Percentiles rank a stretch among this genome's conserved stretches.
These are phyloP conservation scores for Microctonus aethiopoides DNA, from an alignment of 2,888 invertebrate species.

Conservation along the genomic window DNA sequence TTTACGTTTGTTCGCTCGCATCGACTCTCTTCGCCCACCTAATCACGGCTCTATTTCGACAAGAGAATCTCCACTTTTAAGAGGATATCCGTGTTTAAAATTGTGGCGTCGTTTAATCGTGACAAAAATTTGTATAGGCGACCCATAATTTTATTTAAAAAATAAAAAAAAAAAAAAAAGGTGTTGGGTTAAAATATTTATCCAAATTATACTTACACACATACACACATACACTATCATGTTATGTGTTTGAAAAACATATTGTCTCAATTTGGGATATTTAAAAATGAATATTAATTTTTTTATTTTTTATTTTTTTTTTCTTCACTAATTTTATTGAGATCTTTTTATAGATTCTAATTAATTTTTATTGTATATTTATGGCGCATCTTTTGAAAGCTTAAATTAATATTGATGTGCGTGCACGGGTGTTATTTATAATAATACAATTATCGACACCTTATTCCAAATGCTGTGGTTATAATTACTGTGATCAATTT, in stretches of 20 bases:
- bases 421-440: neutral
- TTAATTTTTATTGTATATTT: neutral
- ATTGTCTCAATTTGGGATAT: neutral
- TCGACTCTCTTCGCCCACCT: slow-evolving; percentile 47
- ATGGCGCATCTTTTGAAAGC: no score
- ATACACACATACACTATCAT: neutral
- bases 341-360: neutral
- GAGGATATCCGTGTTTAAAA: slow-evolving; percentile 65
- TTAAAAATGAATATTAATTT: neutral
- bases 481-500: slow-evolving; percentile 42
- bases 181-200: slow-evolving; percentile 8
- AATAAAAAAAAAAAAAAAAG: no score
- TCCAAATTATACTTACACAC: neutral
- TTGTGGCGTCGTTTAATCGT: slow-evolving; percentile 61
- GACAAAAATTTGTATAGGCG: slow-evolving; percentile 59
- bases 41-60: slow-evolving; percentile 66
- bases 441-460: slow-evolving; percentile 16
- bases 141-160: slow-evolving; percentile 44
- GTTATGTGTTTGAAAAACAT: neutral
- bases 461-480: slow-evolving; percentile 15
- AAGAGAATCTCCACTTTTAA: slow-evolving; percentile 58
- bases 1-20: slow-evolving; percentile 6
- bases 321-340: neutral
- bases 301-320: neutral
- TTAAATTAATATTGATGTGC: neutral